Conservation (phyloP, 2,888 invertebrate species). For the Cheiracanthium punctorium region DNA sequence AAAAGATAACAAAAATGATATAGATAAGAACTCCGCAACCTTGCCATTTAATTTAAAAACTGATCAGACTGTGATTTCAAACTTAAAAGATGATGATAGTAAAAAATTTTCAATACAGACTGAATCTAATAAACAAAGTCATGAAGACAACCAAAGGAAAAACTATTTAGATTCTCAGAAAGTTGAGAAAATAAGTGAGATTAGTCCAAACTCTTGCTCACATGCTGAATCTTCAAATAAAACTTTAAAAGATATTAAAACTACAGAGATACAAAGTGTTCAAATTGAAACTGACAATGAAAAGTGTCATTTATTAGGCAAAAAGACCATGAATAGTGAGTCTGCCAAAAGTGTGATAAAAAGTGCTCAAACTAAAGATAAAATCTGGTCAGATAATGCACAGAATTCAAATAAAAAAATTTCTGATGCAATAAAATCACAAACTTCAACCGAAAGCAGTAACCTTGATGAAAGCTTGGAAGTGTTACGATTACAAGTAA, state of each 20-base stretch:
- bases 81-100: constrained; percentile 48
- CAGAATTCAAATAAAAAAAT: constrained; percentile 12
- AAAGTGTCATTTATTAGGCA: constrained; percentile 5
- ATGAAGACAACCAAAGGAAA: constrained; percentile 43
- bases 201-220: background rate
- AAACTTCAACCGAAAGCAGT: constrained; percentile 37
- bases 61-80: constrained; percentile 33
- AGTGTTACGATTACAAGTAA: constrained; percentile 69
- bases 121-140: constrained; percentile 3
- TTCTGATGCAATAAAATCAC: constrained; percentile 20
- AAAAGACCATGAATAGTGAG: constrained; percentile 19
- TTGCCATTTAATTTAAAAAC: constrained; percentile 37
- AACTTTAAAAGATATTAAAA: constrained; percentile 29
- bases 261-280: constrained; percentile 29
- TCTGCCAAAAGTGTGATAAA: constrained; percentile 24
- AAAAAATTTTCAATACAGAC: constrained; percentile 35
- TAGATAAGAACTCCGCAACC: constrained; percentile 46
- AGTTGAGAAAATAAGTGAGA: constrained; percentile 15
- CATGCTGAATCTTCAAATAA: constrained; percentile 28
- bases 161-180: constrained; percentile 21
- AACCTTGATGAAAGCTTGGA: constrained; percentile 63
- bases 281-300: constrained; percentile 16
- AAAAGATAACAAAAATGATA: constrained; percentile 29
- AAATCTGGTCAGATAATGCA: constrained; percentile 20
- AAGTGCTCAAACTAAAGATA: constrained; percentile 50